Evolutionary conservation across 2,888 invertebrate species (phyloP).

Genomic region (Nemoura dubitans): DNA sequence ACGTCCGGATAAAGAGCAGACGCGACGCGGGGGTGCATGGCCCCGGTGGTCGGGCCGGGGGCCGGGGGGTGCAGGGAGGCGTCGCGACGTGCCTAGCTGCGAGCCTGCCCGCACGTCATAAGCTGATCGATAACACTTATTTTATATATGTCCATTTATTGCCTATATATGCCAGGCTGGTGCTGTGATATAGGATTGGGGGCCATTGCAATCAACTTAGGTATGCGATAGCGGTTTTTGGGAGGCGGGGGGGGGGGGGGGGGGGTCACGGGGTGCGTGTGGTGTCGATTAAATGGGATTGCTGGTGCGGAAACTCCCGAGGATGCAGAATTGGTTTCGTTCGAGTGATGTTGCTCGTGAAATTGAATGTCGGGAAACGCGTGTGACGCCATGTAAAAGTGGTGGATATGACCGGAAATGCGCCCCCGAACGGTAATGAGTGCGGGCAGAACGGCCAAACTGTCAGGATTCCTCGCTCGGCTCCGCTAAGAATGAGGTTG

Average conservation of each 20-base stretch:
- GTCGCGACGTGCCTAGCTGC: conserved; percentile 14
- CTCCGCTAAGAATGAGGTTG: too few species aligned
- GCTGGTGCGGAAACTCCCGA: background rate
- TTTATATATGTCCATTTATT: conserved; percentile 23
- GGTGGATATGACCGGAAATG: background rate
- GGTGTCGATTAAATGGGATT: conserved; percentile 31
- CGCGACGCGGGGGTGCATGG: background rate
- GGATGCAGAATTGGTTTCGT: background rate
- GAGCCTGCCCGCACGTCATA: conserved; percentile 24
- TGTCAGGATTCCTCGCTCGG: too few species aligned
- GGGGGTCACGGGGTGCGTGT: too few species aligned
- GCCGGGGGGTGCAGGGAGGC: background rate
- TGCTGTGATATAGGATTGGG: background rate
- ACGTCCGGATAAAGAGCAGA: conserved; percentile 8
- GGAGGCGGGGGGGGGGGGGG: background rate
- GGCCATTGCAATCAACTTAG: background rate
- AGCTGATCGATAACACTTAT: conserved; percentile 22
- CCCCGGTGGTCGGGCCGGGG: background rate
- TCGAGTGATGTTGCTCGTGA: background rate
- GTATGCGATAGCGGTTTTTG: background rate
- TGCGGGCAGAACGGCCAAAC: too few species aligned
- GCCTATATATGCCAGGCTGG: too few species aligned
- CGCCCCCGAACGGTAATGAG: background rate
- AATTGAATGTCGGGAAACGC: background rate
- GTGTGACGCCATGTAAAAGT: background rate